These are phyloP conservation scores for Augochlorella aurata DNA, from an alignment of 2,888 invertebrate species.

Conservation along the genomic window DNA sequence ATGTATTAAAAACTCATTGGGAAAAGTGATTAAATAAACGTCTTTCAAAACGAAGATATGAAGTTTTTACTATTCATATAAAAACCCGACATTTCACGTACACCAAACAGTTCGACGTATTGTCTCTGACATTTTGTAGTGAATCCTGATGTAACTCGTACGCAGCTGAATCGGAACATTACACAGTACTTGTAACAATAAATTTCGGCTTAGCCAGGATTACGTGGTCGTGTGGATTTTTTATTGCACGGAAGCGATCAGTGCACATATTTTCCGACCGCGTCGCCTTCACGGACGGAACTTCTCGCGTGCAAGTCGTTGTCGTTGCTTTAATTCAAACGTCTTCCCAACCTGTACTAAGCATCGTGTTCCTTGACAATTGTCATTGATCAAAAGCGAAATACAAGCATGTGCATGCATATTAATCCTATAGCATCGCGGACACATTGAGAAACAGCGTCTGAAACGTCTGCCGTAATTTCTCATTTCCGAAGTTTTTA, in stretches of 20 bases:
- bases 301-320: constrained; percentile 55
- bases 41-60: no score
- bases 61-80: no score
- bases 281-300: constrained; percentile 8
- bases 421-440: constrained; percentile 24
- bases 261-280: constrained; percentile 21
- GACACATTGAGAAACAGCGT: constrained; percentile 10
- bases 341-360: constrained; percentile 36
- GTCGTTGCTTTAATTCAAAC: constrained; percentile 46
- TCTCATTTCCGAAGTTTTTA: not conserved
- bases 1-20: no score
- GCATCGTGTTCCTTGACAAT: constrained; percentile 52
- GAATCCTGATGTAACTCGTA: not conserved
- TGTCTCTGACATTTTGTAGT: no score
- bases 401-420: constrained; percentile 35
- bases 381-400: constrained; percentile 50
- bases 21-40: no score
- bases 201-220: constrained; percentile 28
- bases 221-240: not conserved
- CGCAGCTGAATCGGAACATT: not conserved
- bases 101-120: no score
- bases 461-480: constrained; percentile 2
- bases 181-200: constrained; percentile 17
- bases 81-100: no score
- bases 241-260: constrained; percentile 31